Evolutionary conservation across 2,113 vertebrate genomes (phyloP).

Genomic region (Caloenas nicobarica): DNA sequence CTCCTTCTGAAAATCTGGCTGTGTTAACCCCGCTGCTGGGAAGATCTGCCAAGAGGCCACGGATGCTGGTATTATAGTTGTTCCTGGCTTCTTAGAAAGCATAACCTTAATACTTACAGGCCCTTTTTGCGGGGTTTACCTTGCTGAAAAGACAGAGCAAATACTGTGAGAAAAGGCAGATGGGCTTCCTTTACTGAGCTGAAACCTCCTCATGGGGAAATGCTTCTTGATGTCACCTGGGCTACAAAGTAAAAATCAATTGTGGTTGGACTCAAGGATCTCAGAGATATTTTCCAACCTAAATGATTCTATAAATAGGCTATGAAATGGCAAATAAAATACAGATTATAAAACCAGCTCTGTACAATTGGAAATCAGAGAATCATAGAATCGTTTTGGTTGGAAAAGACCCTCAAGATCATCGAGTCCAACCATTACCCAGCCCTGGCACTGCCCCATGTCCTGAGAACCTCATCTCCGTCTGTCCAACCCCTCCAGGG

Average conservation of each 20-base stretch:
- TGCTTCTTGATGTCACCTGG: too few species aligned
- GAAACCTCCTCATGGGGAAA: not conserved
- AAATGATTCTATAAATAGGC: not conserved
- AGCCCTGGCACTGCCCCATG: too few species aligned
- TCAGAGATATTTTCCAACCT: not conserved
- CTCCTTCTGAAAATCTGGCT: not conserved
- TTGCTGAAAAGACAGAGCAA: not conserved
- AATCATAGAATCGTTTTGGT: too few species aligned
- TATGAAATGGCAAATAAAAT: not conserved
- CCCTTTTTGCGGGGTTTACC: not conserved
- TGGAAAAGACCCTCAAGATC: too few species aligned
- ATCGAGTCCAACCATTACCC: too few species aligned
- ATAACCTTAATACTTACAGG: not conserved
- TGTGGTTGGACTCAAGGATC: rapidly evolving
- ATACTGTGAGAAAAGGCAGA: not conserved
- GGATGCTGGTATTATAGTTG: not conserved
- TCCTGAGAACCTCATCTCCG: too few species aligned
- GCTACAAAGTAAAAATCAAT: not conserved
- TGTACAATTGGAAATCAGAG: not conserved
- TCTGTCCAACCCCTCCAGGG: too few species aligned
- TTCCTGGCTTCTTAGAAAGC: not conserved
- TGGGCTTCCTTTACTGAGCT: not conserved
- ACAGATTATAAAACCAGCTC: not conserved
- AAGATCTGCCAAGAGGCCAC: not conserved
- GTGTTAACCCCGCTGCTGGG: not conserved